Percentiles rank a stretch among this genome's conserved stretches.
These are phyloP conservation scores for Halocynthia aurantium DNA, from an alignment of 23 tunicate species.

Conservation along the genomic window DNA sequence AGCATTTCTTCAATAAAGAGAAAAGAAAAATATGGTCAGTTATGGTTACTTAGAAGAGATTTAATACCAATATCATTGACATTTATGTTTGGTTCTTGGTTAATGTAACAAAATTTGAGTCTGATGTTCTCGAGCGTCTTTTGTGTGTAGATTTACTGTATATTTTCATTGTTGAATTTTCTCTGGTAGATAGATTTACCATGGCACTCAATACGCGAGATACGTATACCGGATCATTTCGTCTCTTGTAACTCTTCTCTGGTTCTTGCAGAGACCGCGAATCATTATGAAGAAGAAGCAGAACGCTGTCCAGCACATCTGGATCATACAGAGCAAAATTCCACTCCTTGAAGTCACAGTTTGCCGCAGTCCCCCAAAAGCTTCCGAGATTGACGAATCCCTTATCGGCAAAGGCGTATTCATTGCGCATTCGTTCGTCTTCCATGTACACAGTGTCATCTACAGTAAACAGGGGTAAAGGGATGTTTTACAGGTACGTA, in stretches of 20 bases:
- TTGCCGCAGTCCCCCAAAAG: slow-evolving; percentile 20
- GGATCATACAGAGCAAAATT: slow-evolving; percentile 84
- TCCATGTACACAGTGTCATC: slow-evolving; percentile 78
- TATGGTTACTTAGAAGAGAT: too few species aligned
- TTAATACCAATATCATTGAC: too few species aligned
- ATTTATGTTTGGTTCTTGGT: too few species aligned
- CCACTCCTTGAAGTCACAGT: slow-evolving; percentile 28
- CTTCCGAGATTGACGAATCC: slow-evolving; percentile 59
- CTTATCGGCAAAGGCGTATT: slow-evolving; percentile 57
- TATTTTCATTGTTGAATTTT: neutral
- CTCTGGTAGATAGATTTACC: too few species aligned
- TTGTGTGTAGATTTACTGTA: neutral
- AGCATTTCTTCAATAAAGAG: too few species aligned
- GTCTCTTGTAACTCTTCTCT: slow-evolving; percentile 41
- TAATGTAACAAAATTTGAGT: too few species aligned
- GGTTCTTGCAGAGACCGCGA: slow-evolving; percentile 41
- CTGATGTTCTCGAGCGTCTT: too few species aligned
- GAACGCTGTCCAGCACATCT: slow-evolving; percentile 74
- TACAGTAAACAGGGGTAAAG: slow-evolving; percentile 8
- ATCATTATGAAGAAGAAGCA: slow-evolving; percentile 57
- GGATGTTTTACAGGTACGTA: neutral
- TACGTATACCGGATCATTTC: slow-evolving; percentile 58
- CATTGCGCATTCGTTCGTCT: slow-evolving; percentile 44
- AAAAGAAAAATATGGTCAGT: too few species aligned
- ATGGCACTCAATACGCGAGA: slow-evolving; percentile 89